Evolutionary conservation across 2,113 vertebrate species (phyloP).

Genomic region (Parotia lawesii): DNA sequence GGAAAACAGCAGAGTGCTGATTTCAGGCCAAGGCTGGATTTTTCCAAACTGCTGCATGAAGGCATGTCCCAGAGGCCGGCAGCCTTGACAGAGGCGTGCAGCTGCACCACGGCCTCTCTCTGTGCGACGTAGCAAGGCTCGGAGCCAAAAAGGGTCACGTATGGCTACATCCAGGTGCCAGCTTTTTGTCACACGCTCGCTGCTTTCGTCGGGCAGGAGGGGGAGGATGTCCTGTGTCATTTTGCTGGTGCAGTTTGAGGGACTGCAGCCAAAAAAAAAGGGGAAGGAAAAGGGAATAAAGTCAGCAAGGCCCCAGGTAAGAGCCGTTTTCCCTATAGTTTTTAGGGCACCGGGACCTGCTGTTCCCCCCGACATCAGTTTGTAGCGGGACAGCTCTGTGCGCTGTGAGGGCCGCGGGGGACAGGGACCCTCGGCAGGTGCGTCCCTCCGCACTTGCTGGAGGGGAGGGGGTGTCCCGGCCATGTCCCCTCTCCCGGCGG

Average conservation of each 20-base stretch:
- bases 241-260: neutral
- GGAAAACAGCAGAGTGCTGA: neutral
- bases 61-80: neutral
- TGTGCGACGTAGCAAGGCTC: accelerated
- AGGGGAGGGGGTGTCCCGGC: neutral
- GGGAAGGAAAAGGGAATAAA: neutral
- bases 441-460: accelerated
- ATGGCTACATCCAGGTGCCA: neutral
- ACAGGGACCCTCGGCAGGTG: neutral
- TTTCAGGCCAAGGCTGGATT: neutral
- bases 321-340: accelerated
- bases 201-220: neutral
- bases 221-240: conserved; percentile 26
- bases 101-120: neutral
- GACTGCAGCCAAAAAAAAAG: neutral
- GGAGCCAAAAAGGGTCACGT: neutral
- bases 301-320: neutral
- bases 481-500: neutral
- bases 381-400: neutral
- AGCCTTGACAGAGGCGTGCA: neutral
- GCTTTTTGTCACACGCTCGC: neutral
- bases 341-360: neutral
- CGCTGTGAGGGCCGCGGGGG: accelerated
- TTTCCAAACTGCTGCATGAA: neutral
- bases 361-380: accelerated